Base-by-base conservation (phyloP, 2,888 invertebrate species). In the Dynastes grantii region DNA sequence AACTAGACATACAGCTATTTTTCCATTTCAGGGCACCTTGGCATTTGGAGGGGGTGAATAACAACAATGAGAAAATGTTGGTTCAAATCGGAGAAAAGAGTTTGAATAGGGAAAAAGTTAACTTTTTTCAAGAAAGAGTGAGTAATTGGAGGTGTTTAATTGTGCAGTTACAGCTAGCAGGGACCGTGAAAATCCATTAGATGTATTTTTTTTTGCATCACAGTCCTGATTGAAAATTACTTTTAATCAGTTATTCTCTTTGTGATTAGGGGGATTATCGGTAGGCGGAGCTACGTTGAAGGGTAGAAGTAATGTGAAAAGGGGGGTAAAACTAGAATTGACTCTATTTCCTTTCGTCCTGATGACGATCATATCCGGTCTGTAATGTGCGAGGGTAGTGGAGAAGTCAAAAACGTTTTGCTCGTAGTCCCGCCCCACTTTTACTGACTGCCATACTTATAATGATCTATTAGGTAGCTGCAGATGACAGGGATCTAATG, bases 281-380 rank as follows among this genome's bases (percentile, higher is more conserved):
- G 71, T 53, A 55, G 73, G 73, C 11, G 73, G 73, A 49, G 73
- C 22, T 40, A 9, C 8, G 22, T 2, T 2, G 11, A 61, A 61
- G 45, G 45, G 61, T 73, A 5, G 29, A 22, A 68, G 27, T 45
- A 61, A 9, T 37, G 58, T 29, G 70, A 71, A 55, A 22, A 58
- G 13, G 61, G 49, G 45, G 37, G 45, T 61, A 37, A 81, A 82
- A 81, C 81, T 79, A 76, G 80, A 81, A 84, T 84, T 84, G 84
- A 83, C 83, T 83, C 83, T 84, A 84, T 84, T 84, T 84, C 84
- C 84, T 81, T 78, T 79, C 76, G 71, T 80, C 76, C 82, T 82
- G 83, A 84, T 84, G 84, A 81, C 79, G 81, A 82, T 84, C 83
- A 84, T 84, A 82, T 84, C 84, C 84, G 83, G 80, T 80, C 80